A percentile compares a stretch with the other conserved stretches of the same genome.
Evolutionary conservation across 2,888 invertebrate genomes (phyloP).

Genomic region (Autographa gamma): DNA sequence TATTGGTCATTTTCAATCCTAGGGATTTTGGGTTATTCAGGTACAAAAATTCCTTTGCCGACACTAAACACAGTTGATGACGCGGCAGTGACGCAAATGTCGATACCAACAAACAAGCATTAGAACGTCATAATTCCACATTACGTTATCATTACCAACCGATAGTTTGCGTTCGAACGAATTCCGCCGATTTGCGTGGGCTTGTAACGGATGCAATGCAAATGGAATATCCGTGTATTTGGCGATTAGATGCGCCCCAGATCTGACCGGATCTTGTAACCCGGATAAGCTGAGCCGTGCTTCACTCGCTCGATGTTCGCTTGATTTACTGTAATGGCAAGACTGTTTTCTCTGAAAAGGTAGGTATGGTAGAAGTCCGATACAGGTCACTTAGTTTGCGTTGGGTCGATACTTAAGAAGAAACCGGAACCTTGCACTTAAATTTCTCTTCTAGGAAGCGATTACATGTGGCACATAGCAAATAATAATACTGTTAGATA

Average conservation of each 20-base stretch:
- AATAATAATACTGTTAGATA: too few species aligned
- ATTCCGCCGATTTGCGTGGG: conserved; percentile 60
- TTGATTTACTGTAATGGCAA: conserved; percentile 47
- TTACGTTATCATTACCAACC: conserved; percentile 32
- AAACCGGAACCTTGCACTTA: not conserved
- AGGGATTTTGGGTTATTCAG: too few species aligned
- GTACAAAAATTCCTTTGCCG: too few species aligned
- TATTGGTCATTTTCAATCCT: too few species aligned
- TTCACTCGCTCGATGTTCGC: conserved; percentile 62
- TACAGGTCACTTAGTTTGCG: not conserved
- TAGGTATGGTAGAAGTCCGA: conserved; percentile 14
- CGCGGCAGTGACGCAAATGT: not conserved
- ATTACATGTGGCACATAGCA: not conserved
- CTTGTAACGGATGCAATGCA: conserved; percentile 73
- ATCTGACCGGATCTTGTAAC: conserved; percentile 72
- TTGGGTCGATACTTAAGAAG: not conserved
- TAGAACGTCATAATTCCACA: conserved; percentile 14
- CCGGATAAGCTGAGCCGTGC: conserved; percentile 72
- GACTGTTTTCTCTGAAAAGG: conserved; percentile 12
- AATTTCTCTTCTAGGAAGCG: not conserved
- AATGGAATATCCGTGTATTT: conserved; percentile 80
- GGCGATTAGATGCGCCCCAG: conserved; percentile 73
- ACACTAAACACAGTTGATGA: too few species aligned
- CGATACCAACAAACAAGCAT: not conserved
- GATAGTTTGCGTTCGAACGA: conserved; percentile 63